Conservation (phyloP, 2,797 vertebrate genomes). For the Poeciliopsis paucimaculata region DNA sequence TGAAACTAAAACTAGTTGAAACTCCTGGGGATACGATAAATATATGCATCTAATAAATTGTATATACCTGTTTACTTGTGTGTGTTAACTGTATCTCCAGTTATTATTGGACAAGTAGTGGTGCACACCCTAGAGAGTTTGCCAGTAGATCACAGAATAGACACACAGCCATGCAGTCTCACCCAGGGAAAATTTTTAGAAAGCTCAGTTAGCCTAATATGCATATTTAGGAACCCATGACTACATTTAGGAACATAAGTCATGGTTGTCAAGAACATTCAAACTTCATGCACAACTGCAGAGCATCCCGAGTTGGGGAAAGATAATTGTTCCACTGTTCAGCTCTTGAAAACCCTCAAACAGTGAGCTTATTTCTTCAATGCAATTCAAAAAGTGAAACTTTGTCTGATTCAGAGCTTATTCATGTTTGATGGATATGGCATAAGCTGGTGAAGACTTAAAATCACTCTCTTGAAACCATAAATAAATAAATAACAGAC, state of each 20-base stretch:
- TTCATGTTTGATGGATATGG: not conserved
- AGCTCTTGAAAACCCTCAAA: not conserved
- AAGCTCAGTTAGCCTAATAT: not conserved
- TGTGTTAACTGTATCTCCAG: not conserved
- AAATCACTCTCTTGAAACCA: not conserved
- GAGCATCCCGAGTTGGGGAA: not conserved
- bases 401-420: not conserved
- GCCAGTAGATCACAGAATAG: not conserved
- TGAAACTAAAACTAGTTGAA: not conserved
- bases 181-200: not conserved
- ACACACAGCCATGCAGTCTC: not conserved
- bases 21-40: not conserved
- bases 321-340: not conserved
- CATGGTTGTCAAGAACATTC: not conserved
- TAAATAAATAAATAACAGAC: not conserved
- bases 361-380: not conserved
- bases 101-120: not conserved
- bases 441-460: not conserved
- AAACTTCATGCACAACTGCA: not conserved
- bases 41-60: not conserved
- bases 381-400: not conserved
- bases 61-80: not conserved
- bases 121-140: not conserved
- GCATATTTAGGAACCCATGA: not conserved
- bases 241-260: not conserved